phyloP scores from a whole-genome alignment of 1,140 invertebrate genomes.

The Asbolus verrucosus region DNA sequence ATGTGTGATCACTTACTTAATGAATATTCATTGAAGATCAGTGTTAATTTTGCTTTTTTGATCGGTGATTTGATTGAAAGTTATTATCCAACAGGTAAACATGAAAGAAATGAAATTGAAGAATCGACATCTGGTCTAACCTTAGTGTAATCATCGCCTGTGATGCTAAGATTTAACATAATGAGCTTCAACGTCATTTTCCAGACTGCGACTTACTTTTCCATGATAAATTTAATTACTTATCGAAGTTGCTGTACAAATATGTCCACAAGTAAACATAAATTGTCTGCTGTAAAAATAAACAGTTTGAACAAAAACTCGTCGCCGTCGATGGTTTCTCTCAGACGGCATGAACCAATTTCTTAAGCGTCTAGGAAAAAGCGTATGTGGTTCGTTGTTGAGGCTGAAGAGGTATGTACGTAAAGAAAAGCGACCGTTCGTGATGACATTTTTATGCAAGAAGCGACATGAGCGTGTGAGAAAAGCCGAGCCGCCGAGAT shows the following conservation, averaged over 20 bases:
- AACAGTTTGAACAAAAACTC: conserved; percentile 42
- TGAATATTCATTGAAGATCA: background rate
- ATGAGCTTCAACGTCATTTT: no score
- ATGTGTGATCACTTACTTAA: background rate
- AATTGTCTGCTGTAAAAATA: conserved; percentile 23
- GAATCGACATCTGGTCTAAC: no score
- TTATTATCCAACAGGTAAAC: no score
- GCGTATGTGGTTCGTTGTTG: conserved; percentile 26
- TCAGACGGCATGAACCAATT: conserved; percentile 48
- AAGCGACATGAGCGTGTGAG: conserved; percentile 22
- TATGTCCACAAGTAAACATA: no score
- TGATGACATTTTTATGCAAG: conserved; percentile 42
- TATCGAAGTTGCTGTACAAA: no score
- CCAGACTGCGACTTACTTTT: no score
- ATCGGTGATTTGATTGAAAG: no score
- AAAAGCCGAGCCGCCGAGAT: conserved; percentile 17
- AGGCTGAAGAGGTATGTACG: conserved; percentile 20
- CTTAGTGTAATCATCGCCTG: no score
- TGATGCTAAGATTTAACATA: no score
- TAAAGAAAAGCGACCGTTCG: conserved; percentile 38
- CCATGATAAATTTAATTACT: no score
- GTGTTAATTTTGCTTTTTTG: background rate
- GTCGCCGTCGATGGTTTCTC: conserved; percentile 48
- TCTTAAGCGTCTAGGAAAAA: background rate
- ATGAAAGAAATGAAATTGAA: no score